Percentiles rank a stretch among this genome's conserved stretches.
Conservation (phyloP, 2,888 invertebrate species). For the Parasteatoda lunata region DNA sequence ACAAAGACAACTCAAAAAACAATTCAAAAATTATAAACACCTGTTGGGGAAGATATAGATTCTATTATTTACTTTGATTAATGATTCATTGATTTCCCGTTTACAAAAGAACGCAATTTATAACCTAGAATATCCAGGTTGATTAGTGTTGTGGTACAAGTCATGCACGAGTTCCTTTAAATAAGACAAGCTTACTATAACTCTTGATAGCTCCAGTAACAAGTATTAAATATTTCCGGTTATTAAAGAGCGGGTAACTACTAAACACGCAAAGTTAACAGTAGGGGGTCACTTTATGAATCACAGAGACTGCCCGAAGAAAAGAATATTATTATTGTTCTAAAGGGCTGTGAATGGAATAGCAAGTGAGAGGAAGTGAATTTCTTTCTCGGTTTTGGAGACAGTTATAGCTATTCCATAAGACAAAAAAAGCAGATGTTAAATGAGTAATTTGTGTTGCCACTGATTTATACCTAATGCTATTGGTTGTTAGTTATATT, state of each 20-base stretch:
- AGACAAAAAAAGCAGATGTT: too few species aligned
- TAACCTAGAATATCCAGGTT: too few species aligned
- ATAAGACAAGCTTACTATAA: neutral
- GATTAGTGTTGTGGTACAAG: neutral
- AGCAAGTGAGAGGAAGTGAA: slow-evolving; percentile 16
- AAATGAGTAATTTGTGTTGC: too few species aligned
- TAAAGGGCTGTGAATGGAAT: slow-evolving; percentile 16
- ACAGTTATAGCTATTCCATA: too few species aligned
- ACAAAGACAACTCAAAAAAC: too few species aligned
- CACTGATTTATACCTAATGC: too few species aligned
- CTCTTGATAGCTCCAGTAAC: slow-evolving; percentile 10
- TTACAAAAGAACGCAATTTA: too few species aligned
- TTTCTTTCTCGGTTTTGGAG: neutral
- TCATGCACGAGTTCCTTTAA: slow-evolving; percentile 32
- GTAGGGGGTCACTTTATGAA: slow-evolving; percentile 29
- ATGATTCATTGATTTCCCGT: too few species aligned
- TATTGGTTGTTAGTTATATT: too few species aligned
- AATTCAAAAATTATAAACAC: too few species aligned
- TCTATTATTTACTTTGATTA: too few species aligned
- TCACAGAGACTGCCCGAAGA: neutral
- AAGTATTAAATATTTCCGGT: slow-evolving; percentile 61
- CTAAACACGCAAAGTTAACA: slow-evolving; percentile 34
- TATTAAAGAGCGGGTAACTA: slow-evolving; percentile 32
- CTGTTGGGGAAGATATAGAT: too few species aligned
- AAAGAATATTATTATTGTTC: slow-evolving; percentile 33